phyloP scores from a whole-genome alignment of 2,888 invertebrate species.

The Arrhopalites spinosus region DNA sequence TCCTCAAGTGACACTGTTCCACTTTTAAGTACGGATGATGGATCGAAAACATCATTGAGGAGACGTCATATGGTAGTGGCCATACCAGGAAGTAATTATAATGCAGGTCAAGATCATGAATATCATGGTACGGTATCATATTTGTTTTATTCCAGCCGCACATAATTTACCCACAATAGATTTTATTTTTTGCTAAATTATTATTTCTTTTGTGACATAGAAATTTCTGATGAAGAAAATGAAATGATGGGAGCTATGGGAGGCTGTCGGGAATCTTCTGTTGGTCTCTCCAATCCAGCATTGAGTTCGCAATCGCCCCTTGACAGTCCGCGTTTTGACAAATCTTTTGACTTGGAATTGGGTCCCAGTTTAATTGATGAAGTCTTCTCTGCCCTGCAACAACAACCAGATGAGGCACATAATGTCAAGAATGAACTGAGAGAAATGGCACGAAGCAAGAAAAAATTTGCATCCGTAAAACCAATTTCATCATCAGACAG shows the following conservation, averaged over 20 bases:
- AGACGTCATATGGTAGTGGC: slow-evolving; percentile 30
- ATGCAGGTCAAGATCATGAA: slow-evolving; percentile 66
- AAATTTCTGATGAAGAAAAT: slow-evolving; percentile 79
- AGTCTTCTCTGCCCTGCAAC: slow-evolving; percentile 72
- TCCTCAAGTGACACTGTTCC: slow-evolving; percentile 55
- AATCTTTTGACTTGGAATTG: slow-evolving; percentile 69
- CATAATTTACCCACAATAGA: no score
- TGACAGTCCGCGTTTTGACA: slow-evolving; percentile 62
- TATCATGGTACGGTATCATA: no score
- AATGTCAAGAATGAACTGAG: slow-evolving; percentile 74
- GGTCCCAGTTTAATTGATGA: slow-evolving; percentile 89
- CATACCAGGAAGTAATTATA: slow-evolving; percentile 27
- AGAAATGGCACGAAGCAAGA: slow-evolving; percentile 66
- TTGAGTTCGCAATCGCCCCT: slow-evolving; percentile 57
- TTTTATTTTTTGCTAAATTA: no score
- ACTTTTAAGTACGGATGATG: slow-evolving; percentile 49
- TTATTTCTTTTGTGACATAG: no score
- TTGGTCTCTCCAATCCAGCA: slow-evolving; percentile 54
- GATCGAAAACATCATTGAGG: slow-evolving; percentile 20
- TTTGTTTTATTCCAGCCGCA: no score
- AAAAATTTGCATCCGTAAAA: slow-evolving; percentile 68
- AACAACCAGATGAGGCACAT: slow-evolving; percentile 62
- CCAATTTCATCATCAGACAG: slow-evolving; percentile 92
- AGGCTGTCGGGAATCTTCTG: slow-evolving; percentile 35
- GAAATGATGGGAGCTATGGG: slow-evolving; percentile 48